phyloP scores from a whole-genome alignment of 1,140 invertebrate genomes.

The Dinoponera quadriceps region DNA sequence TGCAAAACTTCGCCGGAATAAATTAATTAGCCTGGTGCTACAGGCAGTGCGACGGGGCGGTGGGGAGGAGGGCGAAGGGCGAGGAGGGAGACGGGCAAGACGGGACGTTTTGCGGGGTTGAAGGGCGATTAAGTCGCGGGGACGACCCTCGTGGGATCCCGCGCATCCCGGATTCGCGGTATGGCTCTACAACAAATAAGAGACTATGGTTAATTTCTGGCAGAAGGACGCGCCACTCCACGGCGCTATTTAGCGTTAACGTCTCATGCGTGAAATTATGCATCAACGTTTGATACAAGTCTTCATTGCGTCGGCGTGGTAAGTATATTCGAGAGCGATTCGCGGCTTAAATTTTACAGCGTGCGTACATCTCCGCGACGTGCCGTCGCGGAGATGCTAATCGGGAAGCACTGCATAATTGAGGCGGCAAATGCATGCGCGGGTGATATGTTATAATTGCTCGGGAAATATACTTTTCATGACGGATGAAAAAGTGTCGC shows the following conservation, averaged over 20 bases:
- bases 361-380: neutral
- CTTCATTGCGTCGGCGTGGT: neutral
- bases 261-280: neutral
- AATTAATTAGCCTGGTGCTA: slow-evolving; percentile 62
- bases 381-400: neutral
- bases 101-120: slow-evolving; percentile 31
- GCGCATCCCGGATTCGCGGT: neutral
- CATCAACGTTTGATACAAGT: neutral
- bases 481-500: no score
- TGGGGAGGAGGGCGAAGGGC: neutral
- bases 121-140: slow-evolving; percentile 52
- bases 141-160: slow-evolving; percentile 18
- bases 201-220: slow-evolving; percentile 31
- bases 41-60: slow-evolving; percentile 19
- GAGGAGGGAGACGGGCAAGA: neutral
- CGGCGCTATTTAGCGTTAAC: neutral
- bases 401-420: neutral
- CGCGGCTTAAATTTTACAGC: neutral
- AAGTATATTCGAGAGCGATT: slow-evolving; percentile 9
- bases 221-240: neutral
- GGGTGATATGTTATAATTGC: neutral
- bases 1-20: slow-evolving; percentile 59
- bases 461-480: no score
- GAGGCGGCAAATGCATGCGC: neutral
- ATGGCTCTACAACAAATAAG: slow-evolving; percentile 51